Base-by-base conservation (phyloP, 2,888 invertebrate genomes). In the Rhaphigaster nebulosa region DNA sequence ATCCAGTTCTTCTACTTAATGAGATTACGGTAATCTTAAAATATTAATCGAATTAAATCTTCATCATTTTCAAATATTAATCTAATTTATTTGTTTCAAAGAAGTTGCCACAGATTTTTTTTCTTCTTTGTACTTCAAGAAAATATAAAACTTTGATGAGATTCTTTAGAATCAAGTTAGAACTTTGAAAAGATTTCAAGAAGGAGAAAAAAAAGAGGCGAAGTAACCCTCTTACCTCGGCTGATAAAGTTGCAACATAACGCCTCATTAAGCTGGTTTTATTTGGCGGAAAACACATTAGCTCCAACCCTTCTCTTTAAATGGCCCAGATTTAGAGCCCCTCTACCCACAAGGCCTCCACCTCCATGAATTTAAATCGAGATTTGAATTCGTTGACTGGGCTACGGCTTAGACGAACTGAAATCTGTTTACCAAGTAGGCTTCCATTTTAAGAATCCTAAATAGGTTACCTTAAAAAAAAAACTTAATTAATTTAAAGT, bases 211-310 rank as follows among this genome's bases (percentile, higher is more conserved):
- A 87, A 54, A 54, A 23, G 4, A 87, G 56, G 87, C 23, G 38
- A 54, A 87, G 52, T 87, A 52, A 54, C 29, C 54, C 54, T 5
- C 34, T 29, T 54, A 54, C 34, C 87, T 84, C 84, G 84, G 84
- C 56, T 54, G 87, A 87, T 87, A 87, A 87, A 87, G 87, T 87
- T 87, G n/a, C 87, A 13, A 87, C 87, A 87, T 56, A 87, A 87
- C 87, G 87, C 54, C 87, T 87, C 87, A 87, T 87, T 87, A 87
- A 87, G 87, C 87, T 23, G 87, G 87, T 56, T 87, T 87, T 87
- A 87, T 87, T 87, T 87, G 54, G 50, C 56, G 87, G 87, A 54
- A 56, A 87, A 56, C 38, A 87, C 87, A 87, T 56, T 54, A 41
- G 29, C 87, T 54, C 52, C 87, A 3, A 34, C 20, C 54, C 87